phyloP scores from a whole-genome alignment of 2,797 vertebrate species.

The Pantherophis alleghaniensis region DNA sequence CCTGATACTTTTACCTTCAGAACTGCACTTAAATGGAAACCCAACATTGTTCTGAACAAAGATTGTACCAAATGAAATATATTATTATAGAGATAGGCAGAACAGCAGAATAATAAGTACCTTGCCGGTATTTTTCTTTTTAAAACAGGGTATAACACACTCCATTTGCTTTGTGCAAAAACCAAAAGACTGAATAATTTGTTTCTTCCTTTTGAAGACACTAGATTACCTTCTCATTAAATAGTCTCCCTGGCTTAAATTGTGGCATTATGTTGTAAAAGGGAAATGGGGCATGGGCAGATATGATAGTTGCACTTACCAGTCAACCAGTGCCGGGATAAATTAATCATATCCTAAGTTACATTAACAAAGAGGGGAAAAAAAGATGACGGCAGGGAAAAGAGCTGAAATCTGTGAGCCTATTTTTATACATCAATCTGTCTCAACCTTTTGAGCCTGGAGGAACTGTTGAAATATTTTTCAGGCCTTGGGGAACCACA shows the following conservation, averaged over 20 bases:
- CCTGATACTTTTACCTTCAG: conserved; percentile 39
- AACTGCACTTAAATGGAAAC: conserved; percentile 41
- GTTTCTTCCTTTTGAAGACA: conserved; percentile 50
- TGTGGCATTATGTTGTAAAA: conserved; percentile 5
- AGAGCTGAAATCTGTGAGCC: not conserved
- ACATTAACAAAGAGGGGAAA: not conserved
- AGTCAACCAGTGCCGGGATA: conserved; percentile 2
- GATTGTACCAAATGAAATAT: conserved; percentile 46
- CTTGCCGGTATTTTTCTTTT: conserved; percentile 40
- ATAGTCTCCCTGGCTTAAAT: conserved; percentile 31
- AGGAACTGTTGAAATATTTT: not conserved
- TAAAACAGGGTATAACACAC: conserved; percentile 34
- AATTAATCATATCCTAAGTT: not conserved
- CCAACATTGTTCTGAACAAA: conserved; percentile 36
- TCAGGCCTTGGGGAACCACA: not conserved
- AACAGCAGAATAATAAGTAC: conserved; percentile 52
- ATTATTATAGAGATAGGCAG: conserved; percentile 3
- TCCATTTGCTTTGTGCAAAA: conserved; percentile 57
- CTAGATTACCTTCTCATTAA: conserved; percentile 56
- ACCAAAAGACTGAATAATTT: conserved; percentile 57
- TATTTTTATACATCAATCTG: not conserved
- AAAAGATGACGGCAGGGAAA: not conserved
- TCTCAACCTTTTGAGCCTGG: not conserved
- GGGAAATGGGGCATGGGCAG: conserved; percentile 9
- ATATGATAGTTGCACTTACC: not conserved